Evolutionary conservation across 2,888 invertebrate genomes (phyloP).

Genomic region (Campopleginae sp.): DNA sequence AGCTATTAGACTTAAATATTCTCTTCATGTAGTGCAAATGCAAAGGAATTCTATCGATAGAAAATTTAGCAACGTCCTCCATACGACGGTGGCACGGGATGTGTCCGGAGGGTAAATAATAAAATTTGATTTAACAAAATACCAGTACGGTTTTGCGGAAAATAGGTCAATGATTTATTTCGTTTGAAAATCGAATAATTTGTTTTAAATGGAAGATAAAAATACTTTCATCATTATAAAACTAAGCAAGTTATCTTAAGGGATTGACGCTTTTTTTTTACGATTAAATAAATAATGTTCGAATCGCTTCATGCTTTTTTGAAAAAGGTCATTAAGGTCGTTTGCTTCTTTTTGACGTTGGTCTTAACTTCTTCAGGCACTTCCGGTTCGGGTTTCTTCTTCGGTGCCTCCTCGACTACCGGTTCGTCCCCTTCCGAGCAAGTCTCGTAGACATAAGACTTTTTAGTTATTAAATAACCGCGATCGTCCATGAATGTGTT

Average conservation of each 20-base stretch:
- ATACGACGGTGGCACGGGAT: background rate
- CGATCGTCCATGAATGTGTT: slow-evolving; percentile 81
- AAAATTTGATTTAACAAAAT: background rate
- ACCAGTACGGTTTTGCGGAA: background rate
- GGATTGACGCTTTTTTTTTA: background rate
- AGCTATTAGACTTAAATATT: too few relatives aligned
- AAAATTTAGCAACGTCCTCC: too few relatives aligned
- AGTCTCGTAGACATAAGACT: slow-evolving; percentile 80
- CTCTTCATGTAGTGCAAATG: too few relatives aligned
- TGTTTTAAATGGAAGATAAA: background rate
- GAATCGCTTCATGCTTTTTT: slow-evolving; percentile 75
- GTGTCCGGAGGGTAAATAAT: background rate
- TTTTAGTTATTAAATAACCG: slow-evolving; percentile 82
- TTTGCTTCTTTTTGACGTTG: slow-evolving; percentile 75
- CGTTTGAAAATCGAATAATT: background rate
- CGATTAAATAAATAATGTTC: background rate
- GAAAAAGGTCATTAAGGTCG: slow-evolving; percentile 80
- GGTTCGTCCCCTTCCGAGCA: slow-evolving; percentile 77
- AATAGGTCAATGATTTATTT: background rate
- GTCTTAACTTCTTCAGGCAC: slow-evolving; percentile 68
- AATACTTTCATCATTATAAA: background rate
- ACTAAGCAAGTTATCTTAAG: background rate
- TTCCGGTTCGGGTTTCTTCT: slow-evolving; percentile 65
- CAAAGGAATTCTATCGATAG: too few relatives aligned
- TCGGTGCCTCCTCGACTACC: slow-evolving; percentile 60